Evolutionary conservation across 2,797 vertebrate genomes (phyloP).

Genomic region (Enteromius paludinosus): DNA sequence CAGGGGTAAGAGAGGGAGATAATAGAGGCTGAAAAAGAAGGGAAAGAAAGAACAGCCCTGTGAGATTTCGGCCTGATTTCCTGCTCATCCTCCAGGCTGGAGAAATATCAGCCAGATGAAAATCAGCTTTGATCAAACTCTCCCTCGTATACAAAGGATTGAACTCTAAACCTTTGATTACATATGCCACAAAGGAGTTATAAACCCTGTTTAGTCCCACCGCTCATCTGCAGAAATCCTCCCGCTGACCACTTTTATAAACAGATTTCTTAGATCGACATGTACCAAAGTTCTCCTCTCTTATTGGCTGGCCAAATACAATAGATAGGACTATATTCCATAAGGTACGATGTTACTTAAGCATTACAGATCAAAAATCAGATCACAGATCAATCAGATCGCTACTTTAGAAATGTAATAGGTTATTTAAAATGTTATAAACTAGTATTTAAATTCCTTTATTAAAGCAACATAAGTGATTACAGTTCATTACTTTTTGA

Average conservation of each 20-base stretch:
- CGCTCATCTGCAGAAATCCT: constrained; percentile 28
- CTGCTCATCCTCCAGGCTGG: constrained; percentile 46
- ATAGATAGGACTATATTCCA: neutral
- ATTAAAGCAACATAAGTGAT: too few species aligned
- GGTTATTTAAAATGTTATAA: too few species aligned
- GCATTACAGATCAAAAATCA: too few species aligned
- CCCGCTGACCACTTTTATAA: constrained; percentile 31
- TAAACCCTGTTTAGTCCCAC: constrained; percentile 36
- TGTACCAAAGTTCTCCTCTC: neutral
- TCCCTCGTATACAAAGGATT: constrained; percentile 35
- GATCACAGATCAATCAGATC: too few species aligned
- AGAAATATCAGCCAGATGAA: constrained; percentile 38
- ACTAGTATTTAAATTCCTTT: too few species aligned
- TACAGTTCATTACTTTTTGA: too few species aligned
- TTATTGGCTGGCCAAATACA: neutral
- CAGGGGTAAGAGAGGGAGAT: constrained; percentile 39
- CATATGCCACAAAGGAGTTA: constrained; percentile 32
- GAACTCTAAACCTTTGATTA: constrained; percentile 44
- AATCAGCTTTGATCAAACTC: constrained; percentile 50
- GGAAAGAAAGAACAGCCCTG: constrained; percentile 15
- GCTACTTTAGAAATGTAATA: too few species aligned
- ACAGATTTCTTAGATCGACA: constrained; percentile 31
- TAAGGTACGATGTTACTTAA: neutral
- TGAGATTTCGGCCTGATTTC: constrained; percentile 40
- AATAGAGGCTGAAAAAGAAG: constrained; percentile 30